Evolutionary conservation across 2,797 vertebrate species (phyloP).

Genomic region (Diglossa cyanea): DNA sequence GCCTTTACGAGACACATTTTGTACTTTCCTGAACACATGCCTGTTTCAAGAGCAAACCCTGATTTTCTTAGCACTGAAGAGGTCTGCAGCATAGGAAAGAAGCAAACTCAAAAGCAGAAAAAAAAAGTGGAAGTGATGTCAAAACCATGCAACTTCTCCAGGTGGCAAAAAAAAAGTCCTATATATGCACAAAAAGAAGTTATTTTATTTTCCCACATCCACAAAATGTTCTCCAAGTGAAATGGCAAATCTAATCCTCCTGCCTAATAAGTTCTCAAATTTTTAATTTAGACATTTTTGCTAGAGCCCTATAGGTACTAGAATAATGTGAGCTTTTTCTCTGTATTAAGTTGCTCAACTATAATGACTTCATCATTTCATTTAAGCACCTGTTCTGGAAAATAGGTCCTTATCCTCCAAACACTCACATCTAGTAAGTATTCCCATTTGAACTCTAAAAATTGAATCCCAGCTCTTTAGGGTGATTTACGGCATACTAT

Average conservation of each 20-base stretch:
- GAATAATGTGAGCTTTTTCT: constrained; percentile 30
- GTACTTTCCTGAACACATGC: constrained; percentile 50
- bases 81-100: not conserved
- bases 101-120: not conserved
- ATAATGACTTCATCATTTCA: constrained; percentile 57
- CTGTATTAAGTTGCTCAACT: constrained; percentile 48
- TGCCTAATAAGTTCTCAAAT: constrained; percentile 42
- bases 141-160: constrained; percentile 22
- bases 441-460: constrained; percentile 66
- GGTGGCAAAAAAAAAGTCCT: not conserved
- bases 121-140: constrained; percentile 3
- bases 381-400: constrained; percentile 67
- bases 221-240: not conserved
- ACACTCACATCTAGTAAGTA: constrained; percentile 22
- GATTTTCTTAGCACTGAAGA: not conserved
- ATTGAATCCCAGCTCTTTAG: constrained; percentile 32
- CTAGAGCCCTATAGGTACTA: constrained; percentile 4
- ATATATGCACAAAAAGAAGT: not conserved
- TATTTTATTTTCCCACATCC: not conserved
- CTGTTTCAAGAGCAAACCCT: not conserved
- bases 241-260: constrained; percentile 21
- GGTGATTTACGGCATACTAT: constrained; percentile 11
- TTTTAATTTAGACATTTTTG: constrained; percentile 53
- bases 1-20: constrained; percentile 13
- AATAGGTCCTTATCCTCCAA: constrained; percentile 49